These are phyloP conservation scores for Pogonocichla stellata DNA, from an alignment of 2,113 vertebrate genomes.

Conservation along the genomic window DNA sequence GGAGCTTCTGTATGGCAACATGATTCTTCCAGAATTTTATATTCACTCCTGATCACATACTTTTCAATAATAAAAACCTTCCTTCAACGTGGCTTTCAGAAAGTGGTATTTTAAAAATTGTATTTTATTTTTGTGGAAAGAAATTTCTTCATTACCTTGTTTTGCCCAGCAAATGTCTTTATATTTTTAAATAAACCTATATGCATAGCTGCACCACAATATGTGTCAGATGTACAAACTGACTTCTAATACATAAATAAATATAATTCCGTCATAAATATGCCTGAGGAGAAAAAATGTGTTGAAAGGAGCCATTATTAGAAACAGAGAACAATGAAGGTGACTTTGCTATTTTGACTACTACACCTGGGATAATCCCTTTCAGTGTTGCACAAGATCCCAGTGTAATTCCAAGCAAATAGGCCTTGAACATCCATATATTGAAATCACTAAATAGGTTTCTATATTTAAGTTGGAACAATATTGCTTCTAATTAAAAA, in stretches of 20 bases:
- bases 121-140: neutral
- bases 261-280: neutral
- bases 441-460: slow-evolving; percentile 45
- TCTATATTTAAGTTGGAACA: slow-evolving; percentile 59
- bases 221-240: neutral
- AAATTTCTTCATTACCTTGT: neutral
- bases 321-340: neutral
- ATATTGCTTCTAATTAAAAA: slow-evolving; percentile 53
- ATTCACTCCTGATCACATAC: neutral
- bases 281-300: neutral
- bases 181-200: neutral
- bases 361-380: slow-evolving; percentile 52
- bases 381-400: neutral
- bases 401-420: slow-evolving; percentile 29
- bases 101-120: neutral
- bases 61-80: neutral
- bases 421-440: neutral
- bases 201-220: neutral
- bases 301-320: neutral
- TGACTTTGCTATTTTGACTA: slow-evolving; percentile 54
- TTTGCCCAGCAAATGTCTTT: neutral
- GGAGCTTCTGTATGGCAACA: neutral
- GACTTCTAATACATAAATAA: neutral
- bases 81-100: neutral
- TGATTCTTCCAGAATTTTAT: neutral